Evolutionary conservation across 2,797 vertebrate species (phyloP).

Genomic region (Glyptemys insculpta): DNA sequence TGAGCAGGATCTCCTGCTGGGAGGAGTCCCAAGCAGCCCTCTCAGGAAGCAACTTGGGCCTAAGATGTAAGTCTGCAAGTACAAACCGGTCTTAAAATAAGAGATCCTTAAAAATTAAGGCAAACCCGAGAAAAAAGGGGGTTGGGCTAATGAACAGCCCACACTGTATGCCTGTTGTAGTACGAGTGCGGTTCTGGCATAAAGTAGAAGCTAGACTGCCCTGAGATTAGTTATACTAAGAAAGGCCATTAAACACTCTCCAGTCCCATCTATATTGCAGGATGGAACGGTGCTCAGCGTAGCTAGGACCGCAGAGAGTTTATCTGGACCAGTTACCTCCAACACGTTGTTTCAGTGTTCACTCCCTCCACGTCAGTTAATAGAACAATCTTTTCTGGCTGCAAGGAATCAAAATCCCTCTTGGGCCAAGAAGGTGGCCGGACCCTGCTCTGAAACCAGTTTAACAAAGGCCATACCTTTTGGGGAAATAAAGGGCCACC

Average conservation of each 20-base stretch:
- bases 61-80: neutral
- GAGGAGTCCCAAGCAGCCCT: neutral
- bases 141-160: neutral
- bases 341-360: neutral
- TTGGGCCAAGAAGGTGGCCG: neutral
- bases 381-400: neutral
- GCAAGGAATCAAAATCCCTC: neutral
- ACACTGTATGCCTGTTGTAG: neutral
- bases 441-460: neutral
- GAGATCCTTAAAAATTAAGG: neutral
- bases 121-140: neutral
- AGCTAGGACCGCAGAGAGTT: neutral
- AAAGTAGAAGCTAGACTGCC: neutral
- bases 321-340: neutral
- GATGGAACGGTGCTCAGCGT: neutral
- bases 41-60: neutral
- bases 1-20: neutral
- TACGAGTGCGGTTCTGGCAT: neutral
- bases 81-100: neutral
- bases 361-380: neutral
- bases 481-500: constrained; percentile 89
- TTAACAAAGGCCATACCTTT: constrained; percentile 81
- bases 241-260: neutral
- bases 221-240: neutral
- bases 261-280: neutral